Evolutionary conservation across 1,140 invertebrate genomes (phyloP).

Genomic region (Araneus ventricosus): DNA sequence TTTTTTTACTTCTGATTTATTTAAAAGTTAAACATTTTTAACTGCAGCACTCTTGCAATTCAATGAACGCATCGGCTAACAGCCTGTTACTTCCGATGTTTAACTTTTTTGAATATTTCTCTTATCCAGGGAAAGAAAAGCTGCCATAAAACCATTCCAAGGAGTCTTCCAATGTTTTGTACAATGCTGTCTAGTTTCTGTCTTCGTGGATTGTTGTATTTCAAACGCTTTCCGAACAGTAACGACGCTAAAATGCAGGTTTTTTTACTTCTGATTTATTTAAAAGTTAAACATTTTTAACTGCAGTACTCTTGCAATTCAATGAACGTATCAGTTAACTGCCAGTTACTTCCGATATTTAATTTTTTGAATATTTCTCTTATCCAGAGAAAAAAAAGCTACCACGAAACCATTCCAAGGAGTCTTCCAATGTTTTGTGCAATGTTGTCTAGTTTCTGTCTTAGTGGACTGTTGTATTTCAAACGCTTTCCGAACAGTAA

Average conservation of each 20-base stretch:
- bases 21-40: background rate
- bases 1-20: too few relatives aligned
- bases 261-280: too few relatives aligned
- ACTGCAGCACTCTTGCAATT: background rate
- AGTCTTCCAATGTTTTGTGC: conserved; percentile 79
- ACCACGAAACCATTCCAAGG: background rate
- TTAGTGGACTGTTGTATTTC: too few relatives aligned
- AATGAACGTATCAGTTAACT: background rate
- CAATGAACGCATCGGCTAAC: background rate
- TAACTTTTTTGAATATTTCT: conserved; percentile 16
- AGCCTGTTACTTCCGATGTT: conserved; percentile 11
- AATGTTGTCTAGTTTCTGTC: too few relatives aligned
- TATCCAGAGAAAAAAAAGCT: conserved; percentile 58
- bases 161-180: conserved; percentile 79
- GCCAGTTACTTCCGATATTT: conserved; percentile 5
- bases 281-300: background rate
- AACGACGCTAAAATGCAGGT: too few relatives aligned
- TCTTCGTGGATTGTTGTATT: too few relatives aligned
- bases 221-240: too few relatives aligned
- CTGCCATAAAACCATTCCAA: conserved; percentile 7
- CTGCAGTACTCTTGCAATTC: background rate
- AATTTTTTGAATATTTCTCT: conserved; percentile 23
- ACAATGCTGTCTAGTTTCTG: too few relatives aligned
- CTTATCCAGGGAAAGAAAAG: conserved; percentile 56
- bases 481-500: too few relatives aligned